phyloP scores from a whole-genome alignment of 2,888 invertebrate species.

The Malachius bipustulatus region DNA sequence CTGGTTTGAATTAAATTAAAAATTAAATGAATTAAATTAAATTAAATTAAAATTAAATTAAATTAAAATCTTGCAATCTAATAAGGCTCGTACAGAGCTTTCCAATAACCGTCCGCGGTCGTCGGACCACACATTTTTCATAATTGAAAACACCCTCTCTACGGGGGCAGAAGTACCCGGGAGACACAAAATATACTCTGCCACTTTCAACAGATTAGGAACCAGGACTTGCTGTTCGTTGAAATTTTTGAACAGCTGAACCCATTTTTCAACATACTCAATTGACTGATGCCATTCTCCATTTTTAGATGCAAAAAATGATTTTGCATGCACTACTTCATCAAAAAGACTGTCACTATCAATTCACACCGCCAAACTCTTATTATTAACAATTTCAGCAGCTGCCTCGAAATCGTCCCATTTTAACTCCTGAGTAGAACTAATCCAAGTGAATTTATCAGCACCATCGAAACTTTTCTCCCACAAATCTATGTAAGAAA shows the following conservation, averaged over 20 bases:
- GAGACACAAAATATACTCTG: slow-evolving; percentile 6
- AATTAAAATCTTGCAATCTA: not conserved
- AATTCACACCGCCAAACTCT: not conserved
- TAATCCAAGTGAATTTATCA: not conserved
- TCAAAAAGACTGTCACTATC: not conserved
- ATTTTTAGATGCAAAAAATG: slow-evolving; percentile 6
- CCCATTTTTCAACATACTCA: slow-evolving; percentile 5
- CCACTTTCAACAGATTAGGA: slow-evolving; percentile 7
- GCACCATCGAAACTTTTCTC: not conserved
- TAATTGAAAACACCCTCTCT: slow-evolving; percentile 5
- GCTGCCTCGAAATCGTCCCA: slow-evolving; percentile 4
- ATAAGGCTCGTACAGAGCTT: not conserved
- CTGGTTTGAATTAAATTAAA: too few species aligned
- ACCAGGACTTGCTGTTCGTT: slow-evolving; percentile 4
- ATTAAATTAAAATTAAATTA: too few species aligned
- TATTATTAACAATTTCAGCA: slow-evolving; percentile 5
- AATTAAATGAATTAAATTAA: too few species aligned
- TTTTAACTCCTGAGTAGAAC: slow-evolving; percentile 4
- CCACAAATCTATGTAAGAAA: slow-evolving; percentile 4
- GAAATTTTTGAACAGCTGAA: slow-evolving; percentile 3
- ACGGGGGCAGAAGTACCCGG: slow-evolving; percentile 5
- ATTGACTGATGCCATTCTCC: too few species aligned
- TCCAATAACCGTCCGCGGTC: slow-evolving; percentile 4
- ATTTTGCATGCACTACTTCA: slow-evolving; percentile 1
- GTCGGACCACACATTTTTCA: slow-evolving; percentile 7